Base-by-base conservation (phyloP, 1,140 invertebrate genomes). In the Penaeus vannamei region DNA sequence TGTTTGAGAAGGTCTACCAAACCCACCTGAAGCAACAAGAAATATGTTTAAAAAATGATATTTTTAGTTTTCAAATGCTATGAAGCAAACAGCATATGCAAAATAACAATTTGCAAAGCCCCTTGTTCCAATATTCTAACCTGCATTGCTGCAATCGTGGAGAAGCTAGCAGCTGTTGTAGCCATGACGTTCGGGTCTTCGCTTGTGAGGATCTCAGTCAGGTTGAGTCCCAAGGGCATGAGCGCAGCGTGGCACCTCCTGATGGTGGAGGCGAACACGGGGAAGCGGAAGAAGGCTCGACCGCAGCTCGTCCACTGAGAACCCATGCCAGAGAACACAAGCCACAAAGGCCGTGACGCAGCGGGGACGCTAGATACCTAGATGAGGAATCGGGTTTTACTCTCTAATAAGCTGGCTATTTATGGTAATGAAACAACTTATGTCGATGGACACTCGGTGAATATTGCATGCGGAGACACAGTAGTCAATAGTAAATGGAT, bases 261-360 rank as follows among this genome's bases (percentile, higher is more conserved):
- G 84, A 99, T 95, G 60, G 96, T 96, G 53, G 95, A 93, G 66
- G 95, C 95, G 93, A 99, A 99, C 0, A 94, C 93, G 77, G 97
- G 95, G 62, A 99, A 94, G 64, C 94, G 92, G 94, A 99, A 96
- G 62, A 99, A 93, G 32, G 96, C 94, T 92, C 95, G 95, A 10
- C 95, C 98, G 98, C 99, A 99, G 90, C 97, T 97, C 76, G 96
- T 94, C 98, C 98, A 99, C 94, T 99, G 98, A 62, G 96, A 96
- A 20, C 98, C 98, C 98, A 99, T 99, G 61, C 98, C 98, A 79
- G 98, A 97, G 93, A 98, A 99, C 62, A 99, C 94, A 93, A 95
- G 99, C 97, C 98, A 99, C 42, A 99, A 93, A 1, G 98, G 98
- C 46, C 97, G 95, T 90, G 94, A 95, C 60, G 96, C 95, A 62